Evolutionary conservation across 2,113 vertebrate species (phyloP).

Genomic region (Sarotherodon lohbergeri): DNA sequence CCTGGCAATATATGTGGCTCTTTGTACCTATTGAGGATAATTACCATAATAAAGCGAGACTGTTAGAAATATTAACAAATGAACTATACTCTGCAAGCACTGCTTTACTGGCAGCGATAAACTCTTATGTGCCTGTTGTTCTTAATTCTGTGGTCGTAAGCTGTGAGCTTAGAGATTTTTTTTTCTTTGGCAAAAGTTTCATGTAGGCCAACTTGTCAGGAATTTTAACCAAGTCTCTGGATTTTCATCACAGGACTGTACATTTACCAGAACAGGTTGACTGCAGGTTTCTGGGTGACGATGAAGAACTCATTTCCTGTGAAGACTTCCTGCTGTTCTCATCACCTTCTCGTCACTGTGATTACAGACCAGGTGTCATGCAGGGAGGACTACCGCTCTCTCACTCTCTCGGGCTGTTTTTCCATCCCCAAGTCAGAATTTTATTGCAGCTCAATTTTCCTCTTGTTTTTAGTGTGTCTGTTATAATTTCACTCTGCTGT

Average conservation of each 20-base stretch:
- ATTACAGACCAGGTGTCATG: constrained; percentile 11
- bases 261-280: neutral
- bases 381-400: neutral
- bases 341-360: constrained; percentile 27
- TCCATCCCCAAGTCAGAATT: constrained; percentile 2
- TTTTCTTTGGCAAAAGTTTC: neutral
- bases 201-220: neutral
- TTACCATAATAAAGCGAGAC: constrained; percentile 3
- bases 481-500: constrained; percentile 1
- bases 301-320: constrained; percentile 10
- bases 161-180: neutral
- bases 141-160: neutral
- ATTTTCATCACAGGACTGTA: neutral
- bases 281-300: constrained; percentile 2
- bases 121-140: neutral
- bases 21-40: neutral
- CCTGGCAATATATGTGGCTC: neutral
- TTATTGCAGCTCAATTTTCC: neutral
- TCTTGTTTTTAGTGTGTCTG: neutral
- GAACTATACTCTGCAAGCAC: neutral
- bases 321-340: constrained; percentile 29
- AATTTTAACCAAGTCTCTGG: neutral
- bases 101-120: constrained; percentile 1
- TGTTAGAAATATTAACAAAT: constrained; percentile 1
- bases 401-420: neutral